Conservation (phyloP, 1,140 invertebrate genomes). For the Drosophila melanogaster region DNA sequence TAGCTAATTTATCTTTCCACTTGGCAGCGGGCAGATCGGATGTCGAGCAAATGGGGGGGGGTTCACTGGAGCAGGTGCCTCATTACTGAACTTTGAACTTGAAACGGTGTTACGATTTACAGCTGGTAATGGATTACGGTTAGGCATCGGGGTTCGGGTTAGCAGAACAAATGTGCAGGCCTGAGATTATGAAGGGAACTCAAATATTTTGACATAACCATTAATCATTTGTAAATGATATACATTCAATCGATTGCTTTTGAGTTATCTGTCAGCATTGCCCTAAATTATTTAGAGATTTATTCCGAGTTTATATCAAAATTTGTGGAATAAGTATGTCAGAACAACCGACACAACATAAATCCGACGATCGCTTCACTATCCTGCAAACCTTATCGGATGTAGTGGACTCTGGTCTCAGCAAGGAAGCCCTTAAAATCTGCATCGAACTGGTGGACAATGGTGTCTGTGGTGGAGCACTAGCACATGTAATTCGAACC, state of each 20-base stretch:
- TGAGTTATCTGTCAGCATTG: neutral
- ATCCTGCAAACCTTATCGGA: slow-evolving; percentile 20
- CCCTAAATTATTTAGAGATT: neutral
- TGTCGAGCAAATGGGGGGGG: slow-evolving; percentile 14
- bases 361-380: neutral
- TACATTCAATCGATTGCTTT: too few species aligned
- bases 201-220: neutral
- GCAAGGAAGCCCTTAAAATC: slow-evolving; percentile 20
- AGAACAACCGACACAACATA: neutral
- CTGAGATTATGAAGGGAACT: neutral
- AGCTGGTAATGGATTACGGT: slow-evolving; percentile 12
- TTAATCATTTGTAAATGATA: neutral
- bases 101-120: slow-evolving; percentile 35
- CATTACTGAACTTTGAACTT: slow-evolving; percentile 64
- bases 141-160: neutral
- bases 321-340: slow-evolving; percentile 11
- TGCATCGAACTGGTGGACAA: slow-evolving; percentile 16
- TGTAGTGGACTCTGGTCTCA: slow-evolving; percentile 29
- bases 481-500: slow-evolving; percentile 20
- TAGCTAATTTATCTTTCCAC: slow-evolving; percentile 73
- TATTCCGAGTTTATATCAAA: neutral
- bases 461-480: slow-evolving; percentile 4
- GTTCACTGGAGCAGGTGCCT: slow-evolving; percentile 58
- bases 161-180: neutral
- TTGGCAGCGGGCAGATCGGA: slow-evolving; percentile 35